Evolutionary conservation across 2,113 vertebrate species (phyloP).

Genomic region (Ptilorrhoa leucosticta): DNA sequence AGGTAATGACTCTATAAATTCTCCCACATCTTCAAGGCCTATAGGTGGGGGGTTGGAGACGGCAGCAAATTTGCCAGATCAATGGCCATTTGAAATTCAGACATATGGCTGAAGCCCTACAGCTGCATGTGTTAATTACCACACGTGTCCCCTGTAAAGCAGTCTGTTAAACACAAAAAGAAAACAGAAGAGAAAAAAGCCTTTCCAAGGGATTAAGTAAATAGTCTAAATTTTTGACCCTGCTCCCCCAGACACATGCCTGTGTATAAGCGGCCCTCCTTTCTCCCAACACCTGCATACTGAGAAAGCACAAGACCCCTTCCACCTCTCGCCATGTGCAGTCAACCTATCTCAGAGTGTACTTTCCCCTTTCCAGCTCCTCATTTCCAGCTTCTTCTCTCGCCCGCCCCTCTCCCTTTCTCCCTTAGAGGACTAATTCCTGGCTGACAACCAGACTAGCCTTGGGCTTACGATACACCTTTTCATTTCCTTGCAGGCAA

Average conservation of each 20-base stretch:
- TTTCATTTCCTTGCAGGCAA: constrained; percentile 68
- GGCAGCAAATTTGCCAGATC: constrained; percentile 59
- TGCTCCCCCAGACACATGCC: constrained; percentile 57
- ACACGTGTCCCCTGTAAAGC: constrained; percentile 76
- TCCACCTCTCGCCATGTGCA: background rate
- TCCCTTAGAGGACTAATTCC: constrained; percentile 59
- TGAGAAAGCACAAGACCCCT: constrained; percentile 37
- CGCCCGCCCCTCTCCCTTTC: background rate
- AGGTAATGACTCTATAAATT: constrained; percentile 35
- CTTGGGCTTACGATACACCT: constrained; percentile 56
- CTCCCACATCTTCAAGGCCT: constrained; percentile 56
- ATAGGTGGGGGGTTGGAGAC: constrained; percentile 28
- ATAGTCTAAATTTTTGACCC: constrained; percentile 75
- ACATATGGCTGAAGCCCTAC: constrained; percentile 75
- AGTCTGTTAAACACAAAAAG: constrained; percentile 71
- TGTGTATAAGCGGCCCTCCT: constrained; percentile 20
- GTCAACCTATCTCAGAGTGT: background rate
- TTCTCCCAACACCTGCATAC: constrained; percentile 37
- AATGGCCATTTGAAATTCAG: constrained; percentile 77
- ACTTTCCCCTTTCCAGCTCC: constrained; percentile 7
- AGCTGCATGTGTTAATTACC: constrained; percentile 77
- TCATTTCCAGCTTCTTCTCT: background rate
- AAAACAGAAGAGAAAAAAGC: constrained; percentile 70
- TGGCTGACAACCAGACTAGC: constrained; percentile 67
- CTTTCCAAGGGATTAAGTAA: constrained; percentile 76